Evolutionary conservation across 2,888 invertebrate species (phyloP), one percentile per base, ranked within the genome.

Genomic region (Orgyia antiqua): DNA sequence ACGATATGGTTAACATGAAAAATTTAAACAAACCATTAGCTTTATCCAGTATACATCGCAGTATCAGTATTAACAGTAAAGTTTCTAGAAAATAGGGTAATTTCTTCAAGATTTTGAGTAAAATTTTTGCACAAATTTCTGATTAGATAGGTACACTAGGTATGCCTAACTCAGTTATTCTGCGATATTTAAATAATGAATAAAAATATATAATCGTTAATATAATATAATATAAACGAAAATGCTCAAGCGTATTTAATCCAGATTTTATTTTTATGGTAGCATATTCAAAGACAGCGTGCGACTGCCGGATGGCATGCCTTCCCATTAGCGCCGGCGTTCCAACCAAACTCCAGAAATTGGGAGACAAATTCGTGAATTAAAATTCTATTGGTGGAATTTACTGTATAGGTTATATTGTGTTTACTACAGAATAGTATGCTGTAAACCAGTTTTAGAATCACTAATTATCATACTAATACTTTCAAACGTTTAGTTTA

Each of bases 301-400:
- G 75, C 65, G 75, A 75, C 69, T 70, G 60, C 40, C 39, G 43
- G 45, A 45, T 49, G 55, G 62, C 59, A 71, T 72, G 62, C 63
- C 69, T 73, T 73, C 68, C 71, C 71, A 77, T 77, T 75, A 71
- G 60, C 45, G 52, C 50, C 51, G 49, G 63, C 68, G 65, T 75
- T 74, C 68, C 71, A 39, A 56, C 46, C 56, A 53, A 63, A 61
- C 55, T 56, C 66, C 59, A 58, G 69, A 73, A 69, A 72, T 70
- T 67, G 61, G 61, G 58, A 58, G 65, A 71, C 72, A 74, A 76
- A 75, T 74, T 42, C 69, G 65, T 65, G 57, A 73, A 76, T 78
- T 78, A 75, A 80, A 75, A 78, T 77, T 73, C 75, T 71, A 47
- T 47, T 47, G 48, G 44, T 47, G 57, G 50, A 42, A 51, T 51